Conservation (phyloP, 2,888 invertebrate genomes). For the Clivina fossor region DNA sequence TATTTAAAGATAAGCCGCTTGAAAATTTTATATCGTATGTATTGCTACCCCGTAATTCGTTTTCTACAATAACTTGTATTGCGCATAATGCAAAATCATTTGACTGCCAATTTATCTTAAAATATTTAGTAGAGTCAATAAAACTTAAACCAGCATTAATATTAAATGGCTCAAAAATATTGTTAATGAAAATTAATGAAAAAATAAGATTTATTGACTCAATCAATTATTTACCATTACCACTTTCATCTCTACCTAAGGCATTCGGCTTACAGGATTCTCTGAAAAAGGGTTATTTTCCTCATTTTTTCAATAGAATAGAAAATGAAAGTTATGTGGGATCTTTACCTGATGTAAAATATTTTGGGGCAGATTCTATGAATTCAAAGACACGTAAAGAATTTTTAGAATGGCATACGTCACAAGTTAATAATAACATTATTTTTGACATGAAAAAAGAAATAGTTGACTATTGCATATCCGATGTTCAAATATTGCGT, state of each 20-base stretch:
- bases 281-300: constrained; percentile 36
- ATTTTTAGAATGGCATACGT: constrained; percentile 24
- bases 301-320: constrained; percentile 22
- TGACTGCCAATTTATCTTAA: constrained; percentile 24
- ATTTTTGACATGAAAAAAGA: constrained; percentile 43
- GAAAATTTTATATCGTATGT: constrained; percentile 1
- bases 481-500: constrained; percentile 42
- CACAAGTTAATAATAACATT: constrained; percentile 16
- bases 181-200: constrained; percentile 34
- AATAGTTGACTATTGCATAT: constrained; percentile 39
- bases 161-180: constrained; percentile 7
- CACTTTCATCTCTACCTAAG: constrained; percentile 36
- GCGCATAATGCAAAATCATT: constrained; percentile 11
- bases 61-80: background rate
- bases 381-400: constrained; percentile 1
- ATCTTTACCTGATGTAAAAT: constrained; percentile 4
- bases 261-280: constrained; percentile 34
- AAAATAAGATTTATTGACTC: constrained; percentile 32
- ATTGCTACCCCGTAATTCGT: background rate
- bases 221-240: too few relatives aligned
- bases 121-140: constrained; percentile 14
- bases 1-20: background rate
- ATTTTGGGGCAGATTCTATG: constrained; percentile 27
- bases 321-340: constrained; percentile 26
- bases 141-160: background rate